Conservation (phyloP, 2,797 vertebrate species). For the Aselliscus stoliczkanus region DNA sequence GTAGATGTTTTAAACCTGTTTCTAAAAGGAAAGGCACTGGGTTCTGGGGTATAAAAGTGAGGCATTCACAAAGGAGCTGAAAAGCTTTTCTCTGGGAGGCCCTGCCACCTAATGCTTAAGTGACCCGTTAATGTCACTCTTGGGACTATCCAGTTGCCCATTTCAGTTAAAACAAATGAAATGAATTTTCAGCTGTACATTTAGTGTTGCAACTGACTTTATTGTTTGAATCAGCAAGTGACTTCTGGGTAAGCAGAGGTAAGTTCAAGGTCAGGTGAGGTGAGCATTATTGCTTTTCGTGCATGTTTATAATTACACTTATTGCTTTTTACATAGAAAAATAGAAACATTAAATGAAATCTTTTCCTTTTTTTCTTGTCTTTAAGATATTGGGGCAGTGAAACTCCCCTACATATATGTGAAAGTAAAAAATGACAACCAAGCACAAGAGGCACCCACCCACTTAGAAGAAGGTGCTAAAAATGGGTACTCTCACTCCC, state of each 20-base stretch:
- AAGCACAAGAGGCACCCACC: not conserved
- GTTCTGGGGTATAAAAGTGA: slow-evolving; percentile 59
- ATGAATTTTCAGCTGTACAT: slow-evolving; percentile 41
- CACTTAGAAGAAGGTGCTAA: not conserved
- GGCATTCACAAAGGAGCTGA: slow-evolving; percentile 37
- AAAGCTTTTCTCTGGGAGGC: not conserved
- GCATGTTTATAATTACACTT: accelerated
- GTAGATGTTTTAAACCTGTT: slow-evolving; percentile 27
- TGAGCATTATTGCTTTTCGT: not conserved
- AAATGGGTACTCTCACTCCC: accelerated
- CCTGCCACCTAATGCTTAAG: slow-evolving; percentile 61
- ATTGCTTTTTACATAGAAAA: not conserved
- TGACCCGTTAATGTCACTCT: slow-evolving; percentile 64
- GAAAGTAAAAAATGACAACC: not conserved
- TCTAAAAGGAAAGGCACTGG: slow-evolving; percentile 44
- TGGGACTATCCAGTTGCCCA: slow-evolving; percentile 59
- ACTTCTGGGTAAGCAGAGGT: not conserved
- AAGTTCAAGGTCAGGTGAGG: not conserved
- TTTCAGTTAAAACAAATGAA: slow-evolving; percentile 69
- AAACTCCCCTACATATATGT: not conserved
- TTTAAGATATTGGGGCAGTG: not conserved
- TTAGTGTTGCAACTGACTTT: not conserved
- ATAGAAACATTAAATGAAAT: accelerated
- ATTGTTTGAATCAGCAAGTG: not conserved
- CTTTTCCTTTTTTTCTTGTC: not conserved